These are phyloP conservation scores for Myotis davidii DNA, from an alignment of 2,113 vertebrate genomes.

Conservation along the genomic window DNA sequence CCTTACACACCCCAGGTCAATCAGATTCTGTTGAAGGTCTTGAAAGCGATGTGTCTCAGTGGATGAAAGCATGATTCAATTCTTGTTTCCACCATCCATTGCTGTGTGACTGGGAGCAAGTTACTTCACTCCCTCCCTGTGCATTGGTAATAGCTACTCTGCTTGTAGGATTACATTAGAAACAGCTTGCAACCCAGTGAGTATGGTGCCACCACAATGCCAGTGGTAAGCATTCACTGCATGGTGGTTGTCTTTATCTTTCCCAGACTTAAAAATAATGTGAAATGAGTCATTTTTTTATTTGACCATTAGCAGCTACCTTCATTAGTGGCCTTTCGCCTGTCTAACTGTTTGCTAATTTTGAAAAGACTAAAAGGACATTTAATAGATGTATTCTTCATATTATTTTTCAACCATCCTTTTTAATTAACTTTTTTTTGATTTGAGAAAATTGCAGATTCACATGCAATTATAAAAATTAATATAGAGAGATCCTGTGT, in stretches of 20 bases:
- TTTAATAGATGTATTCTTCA: background rate
- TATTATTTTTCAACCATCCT: slow-evolving; percentile 19
- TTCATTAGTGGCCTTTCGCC: background rate
- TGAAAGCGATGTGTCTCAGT: background rate
- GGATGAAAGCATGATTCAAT: background rate
- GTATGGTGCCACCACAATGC: background rate
- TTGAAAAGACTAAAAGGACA: background rate
- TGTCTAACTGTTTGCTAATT: background rate
- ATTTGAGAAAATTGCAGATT: background rate
- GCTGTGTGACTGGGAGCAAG: background rate
- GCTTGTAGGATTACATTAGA: background rate
- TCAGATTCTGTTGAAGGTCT: background rate
- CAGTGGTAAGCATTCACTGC: background rate
- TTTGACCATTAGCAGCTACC: background rate
- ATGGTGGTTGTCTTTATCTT: background rate
- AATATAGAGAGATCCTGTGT: background rate
- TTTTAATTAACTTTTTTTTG: slow-evolving; percentile 24
- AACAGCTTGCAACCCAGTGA: background rate
- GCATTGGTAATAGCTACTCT: background rate
- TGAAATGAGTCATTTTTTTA: background rate
- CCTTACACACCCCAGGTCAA: background rate
- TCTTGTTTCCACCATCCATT: background rate
- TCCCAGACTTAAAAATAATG: background rate
- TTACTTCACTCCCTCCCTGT: background rate
- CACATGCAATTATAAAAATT: background rate